phyloP scores from a whole-genome alignment of 2,797 vertebrate species.

The Glyptemys insculpta region DNA sequence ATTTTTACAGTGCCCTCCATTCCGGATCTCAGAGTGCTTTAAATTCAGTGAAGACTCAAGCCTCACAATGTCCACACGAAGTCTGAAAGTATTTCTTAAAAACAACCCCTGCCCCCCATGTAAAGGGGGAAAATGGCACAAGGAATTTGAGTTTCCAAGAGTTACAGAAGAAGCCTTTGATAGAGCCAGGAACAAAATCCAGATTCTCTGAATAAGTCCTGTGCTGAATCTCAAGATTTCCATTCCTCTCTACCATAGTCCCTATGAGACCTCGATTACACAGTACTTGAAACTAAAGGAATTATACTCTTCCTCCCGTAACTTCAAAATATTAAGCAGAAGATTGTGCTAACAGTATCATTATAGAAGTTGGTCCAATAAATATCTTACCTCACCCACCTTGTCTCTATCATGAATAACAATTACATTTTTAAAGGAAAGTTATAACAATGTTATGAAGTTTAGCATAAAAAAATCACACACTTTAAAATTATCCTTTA shows the following conservation, averaged over 20 bases:
- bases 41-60: conserved; percentile 3
- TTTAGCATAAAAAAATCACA: background rate
- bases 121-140: conserved; percentile 3
- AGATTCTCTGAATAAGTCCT: background rate
- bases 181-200: background rate
- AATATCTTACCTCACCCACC: background rate
- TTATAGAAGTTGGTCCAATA: background rate
- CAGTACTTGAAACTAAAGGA: background rate
- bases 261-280: background rate
- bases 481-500: background rate
- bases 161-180: accelerated
- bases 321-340: background rate
- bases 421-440: background rate
- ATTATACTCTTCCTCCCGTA: background rate
- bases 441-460: background rate
- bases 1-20: background rate
- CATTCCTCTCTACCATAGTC: accelerated
- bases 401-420: background rate
- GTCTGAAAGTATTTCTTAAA: conserved; percentile 24
- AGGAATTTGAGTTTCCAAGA: conserved; percentile 2
- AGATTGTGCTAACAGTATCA: background rate
- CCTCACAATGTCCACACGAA: conserved; percentile 1
- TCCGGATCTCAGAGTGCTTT: accelerated
- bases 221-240: background rate
- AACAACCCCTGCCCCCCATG: conserved; percentile 20